These are phyloP conservation scores for Montipora capitata DNA, from an alignment of 92 coral and sea anemone genomes.

Conservation along the genomic window DNA sequence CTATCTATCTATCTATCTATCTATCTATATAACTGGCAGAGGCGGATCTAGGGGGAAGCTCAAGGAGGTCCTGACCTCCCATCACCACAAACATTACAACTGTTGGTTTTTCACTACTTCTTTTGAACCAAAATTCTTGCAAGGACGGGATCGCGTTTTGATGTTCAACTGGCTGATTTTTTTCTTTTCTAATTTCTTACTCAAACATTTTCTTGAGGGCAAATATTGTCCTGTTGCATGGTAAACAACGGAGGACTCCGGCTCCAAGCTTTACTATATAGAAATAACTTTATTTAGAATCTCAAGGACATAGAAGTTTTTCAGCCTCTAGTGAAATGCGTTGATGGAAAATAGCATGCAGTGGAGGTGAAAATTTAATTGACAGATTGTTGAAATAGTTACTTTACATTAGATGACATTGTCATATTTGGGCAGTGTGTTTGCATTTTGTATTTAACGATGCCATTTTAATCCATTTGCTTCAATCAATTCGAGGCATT, in stretches of 20 bases:
- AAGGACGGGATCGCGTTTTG: no score
- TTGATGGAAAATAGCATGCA: slow-evolving; percentile 15
- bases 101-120: no score
- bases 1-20: no score
- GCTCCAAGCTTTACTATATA: not conserved
- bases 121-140: no score
- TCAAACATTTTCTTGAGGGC: no score
- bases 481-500: slow-evolving; percentile 24
- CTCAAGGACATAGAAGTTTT: not conserved
- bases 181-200: not conserved
- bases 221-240: no score
- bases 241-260: no score
- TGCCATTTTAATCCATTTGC: slow-evolving; percentile 19
- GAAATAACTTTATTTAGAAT: not conserved
- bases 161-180: no score
- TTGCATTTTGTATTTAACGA: slow-evolving; percentile 48
- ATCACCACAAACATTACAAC: no score
- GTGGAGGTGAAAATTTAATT: slow-evolving; percentile 8
- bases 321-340: not conserved
- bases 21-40: no score
- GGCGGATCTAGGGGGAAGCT: no score
- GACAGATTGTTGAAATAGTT: slow-evolving; percentile 25
- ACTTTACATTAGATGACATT: slow-evolving; percentile 10
- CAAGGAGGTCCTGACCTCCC: no score
- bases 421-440: slow-evolving; percentile 36